phyloP scores from a whole-genome alignment of 2,888 invertebrate genomes.

The Laspeyria flexula region DNA sequence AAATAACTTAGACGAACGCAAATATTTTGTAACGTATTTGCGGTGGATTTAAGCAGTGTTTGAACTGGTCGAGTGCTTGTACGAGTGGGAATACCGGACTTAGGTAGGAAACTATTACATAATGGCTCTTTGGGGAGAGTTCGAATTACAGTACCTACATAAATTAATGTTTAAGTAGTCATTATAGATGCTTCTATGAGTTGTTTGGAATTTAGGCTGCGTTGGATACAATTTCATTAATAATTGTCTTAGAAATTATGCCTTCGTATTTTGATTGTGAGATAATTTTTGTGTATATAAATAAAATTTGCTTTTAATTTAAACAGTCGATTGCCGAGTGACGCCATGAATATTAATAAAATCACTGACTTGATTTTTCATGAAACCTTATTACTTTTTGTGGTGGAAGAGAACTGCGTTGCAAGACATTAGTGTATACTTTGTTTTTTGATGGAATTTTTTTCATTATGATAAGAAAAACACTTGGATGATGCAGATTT shows the following conservation, averaged over 20 bases:
- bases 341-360: too few species aligned
- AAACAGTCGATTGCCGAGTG: too few species aligned
- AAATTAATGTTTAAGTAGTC: neutral
- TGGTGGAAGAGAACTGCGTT: too few species aligned
- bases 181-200: neutral
- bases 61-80: slow-evolving; percentile 28
- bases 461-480: too few species aligned
- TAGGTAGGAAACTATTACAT: slow-evolving; percentile 14
- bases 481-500: too few species aligned
- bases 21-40: slow-evolving; percentile 30
- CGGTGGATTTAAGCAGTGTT: slow-evolving; percentile 30
- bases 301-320: too few species aligned
- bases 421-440: too few species aligned
- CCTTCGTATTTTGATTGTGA: neutral
- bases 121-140: slow-evolving; percentile 9
- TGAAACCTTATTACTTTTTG: too few species aligned
- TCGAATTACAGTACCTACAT: neutral
- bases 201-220: neutral
- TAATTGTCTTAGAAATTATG: neutral
- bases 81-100: slow-evolving; percentile 26
- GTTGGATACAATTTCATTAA: neutral
- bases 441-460: too few species aligned
- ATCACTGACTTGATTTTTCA: too few species aligned
- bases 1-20: slow-evolving; percentile 10
- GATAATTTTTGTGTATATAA: too few species aligned